Evolutionary conservation across 2,888 invertebrate species (phyloP).

Genomic region (Latrodectus elegans): DNA sequence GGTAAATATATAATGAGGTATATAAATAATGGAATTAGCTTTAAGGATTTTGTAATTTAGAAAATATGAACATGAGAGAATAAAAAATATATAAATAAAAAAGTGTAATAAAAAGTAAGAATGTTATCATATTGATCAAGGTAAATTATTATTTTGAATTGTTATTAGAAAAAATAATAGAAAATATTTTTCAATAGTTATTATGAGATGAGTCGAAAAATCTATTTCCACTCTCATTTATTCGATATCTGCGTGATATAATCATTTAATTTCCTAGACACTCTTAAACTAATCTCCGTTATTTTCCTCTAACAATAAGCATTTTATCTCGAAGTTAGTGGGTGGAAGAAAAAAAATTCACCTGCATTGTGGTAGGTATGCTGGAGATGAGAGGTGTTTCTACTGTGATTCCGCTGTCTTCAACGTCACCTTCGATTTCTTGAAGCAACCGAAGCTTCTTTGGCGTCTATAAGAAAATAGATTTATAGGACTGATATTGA

Average conservation of each 20-base stretch:
- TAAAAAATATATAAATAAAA: too few relatives aligned
- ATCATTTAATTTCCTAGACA: background rate
- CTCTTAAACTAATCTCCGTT: background rate
- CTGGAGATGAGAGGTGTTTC: constrained; percentile 66
- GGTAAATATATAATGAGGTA: too few relatives aligned
- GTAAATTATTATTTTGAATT: too few relatives aligned
- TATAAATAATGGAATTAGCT: too few relatives aligned
- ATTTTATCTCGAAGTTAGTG: background rate
- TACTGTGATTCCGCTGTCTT: constrained; percentile 64
- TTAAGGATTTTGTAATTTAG: too few relatives aligned
- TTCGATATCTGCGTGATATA: background rate
- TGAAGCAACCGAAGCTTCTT: constrained; percentile 62
- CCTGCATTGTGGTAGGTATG: constrained; percentile 57
- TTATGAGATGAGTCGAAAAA: background rate
- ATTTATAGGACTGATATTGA: too few relatives aligned
- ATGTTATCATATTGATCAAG: too few relatives aligned
- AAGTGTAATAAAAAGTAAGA: too few relatives aligned
- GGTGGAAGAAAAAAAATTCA: constrained; percentile 5
- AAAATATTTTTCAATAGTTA: background rate
- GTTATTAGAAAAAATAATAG: too few relatives aligned
- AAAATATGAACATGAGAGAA: too few relatives aligned
- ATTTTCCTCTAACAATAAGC: background rate
- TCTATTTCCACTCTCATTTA: background rate
- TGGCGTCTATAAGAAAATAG: constrained; percentile 49
- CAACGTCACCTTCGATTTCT: constrained; percentile 63